These are phyloP conservation scores for Rostratula benghalensis DNA, from an alignment of 2,113 vertebrate species.

Conservation along the genomic window DNA sequence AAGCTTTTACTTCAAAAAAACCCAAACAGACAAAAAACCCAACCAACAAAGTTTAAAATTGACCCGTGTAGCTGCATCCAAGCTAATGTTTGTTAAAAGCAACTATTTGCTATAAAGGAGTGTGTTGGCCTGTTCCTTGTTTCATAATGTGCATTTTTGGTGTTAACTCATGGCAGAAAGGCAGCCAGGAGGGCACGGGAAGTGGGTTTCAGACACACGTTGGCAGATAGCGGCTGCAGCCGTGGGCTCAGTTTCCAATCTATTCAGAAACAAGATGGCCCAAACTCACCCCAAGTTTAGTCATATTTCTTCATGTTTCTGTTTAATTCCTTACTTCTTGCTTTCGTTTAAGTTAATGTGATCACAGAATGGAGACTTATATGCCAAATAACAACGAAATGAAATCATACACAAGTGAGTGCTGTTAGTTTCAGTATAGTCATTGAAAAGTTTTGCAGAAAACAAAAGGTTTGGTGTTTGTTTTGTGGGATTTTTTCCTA, in stretches of 20 bases:
- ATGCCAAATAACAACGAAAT: background rate
- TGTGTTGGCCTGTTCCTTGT: background rate
- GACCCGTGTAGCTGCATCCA: background rate
- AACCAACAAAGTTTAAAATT: background rate
- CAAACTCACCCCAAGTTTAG: background rate
- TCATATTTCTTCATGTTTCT: conserved; percentile 7
- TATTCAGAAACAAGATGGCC: background rate
- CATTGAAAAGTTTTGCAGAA: conserved; percentile 1
- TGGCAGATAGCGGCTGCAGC: background rate
- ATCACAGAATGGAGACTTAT: background rate
- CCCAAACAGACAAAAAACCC: background rate
- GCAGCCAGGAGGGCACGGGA: background rate
- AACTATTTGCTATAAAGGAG: background rate
- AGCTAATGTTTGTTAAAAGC: background rate
- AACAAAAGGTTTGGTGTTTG: background rate
- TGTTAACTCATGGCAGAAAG: background rate
- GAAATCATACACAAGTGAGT: background rate
- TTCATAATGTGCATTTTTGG: background rate
- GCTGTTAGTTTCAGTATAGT: background rate
- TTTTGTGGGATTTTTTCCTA: background rate
- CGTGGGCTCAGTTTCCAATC: background rate
- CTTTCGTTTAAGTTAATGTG: background rate
- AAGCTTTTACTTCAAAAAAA: background rate
- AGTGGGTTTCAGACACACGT: fast-evolving
- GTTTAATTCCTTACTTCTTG: background rate